These are phyloP conservation scores for Tachuris rubrigastra DNA, from an alignment of 2,113 vertebrate genomes.

Conservation along the genomic window DNA sequence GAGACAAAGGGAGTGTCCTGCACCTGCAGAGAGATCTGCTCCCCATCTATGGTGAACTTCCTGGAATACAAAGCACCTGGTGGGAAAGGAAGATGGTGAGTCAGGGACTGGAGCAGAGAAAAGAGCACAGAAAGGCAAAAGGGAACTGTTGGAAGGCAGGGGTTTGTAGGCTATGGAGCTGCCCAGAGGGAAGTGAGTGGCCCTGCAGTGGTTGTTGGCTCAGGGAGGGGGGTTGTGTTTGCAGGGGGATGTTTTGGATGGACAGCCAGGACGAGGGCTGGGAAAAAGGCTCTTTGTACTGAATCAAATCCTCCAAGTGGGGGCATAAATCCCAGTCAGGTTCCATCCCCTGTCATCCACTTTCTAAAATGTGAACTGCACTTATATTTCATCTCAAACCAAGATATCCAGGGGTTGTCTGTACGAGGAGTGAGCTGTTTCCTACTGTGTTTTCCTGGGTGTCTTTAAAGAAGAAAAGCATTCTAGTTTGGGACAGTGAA, in stretches of 20 bases:
- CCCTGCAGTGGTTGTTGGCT: background rate
- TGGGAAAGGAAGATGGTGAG: background rate
- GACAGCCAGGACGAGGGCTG: background rate
- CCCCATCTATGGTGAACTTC: slow-evolving; percentile 87
- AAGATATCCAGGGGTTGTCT: background rate
- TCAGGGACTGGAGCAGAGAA: background rate
- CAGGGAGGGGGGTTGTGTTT: background rate
- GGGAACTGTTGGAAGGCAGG: background rate
- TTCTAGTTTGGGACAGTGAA: background rate
- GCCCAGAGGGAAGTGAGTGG: background rate
- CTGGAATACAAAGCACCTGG: slow-evolving; percentile 90
- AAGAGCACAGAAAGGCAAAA: background rate
- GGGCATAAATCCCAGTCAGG: background rate
- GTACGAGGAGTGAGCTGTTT: background rate
- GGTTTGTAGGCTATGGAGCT: background rate
- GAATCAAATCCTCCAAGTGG: background rate
- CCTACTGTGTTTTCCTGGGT: background rate
- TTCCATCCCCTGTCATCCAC: background rate
- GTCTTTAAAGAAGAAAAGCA: background rate
- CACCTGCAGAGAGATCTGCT: slow-evolving; percentile 90
- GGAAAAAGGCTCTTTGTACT: background rate
- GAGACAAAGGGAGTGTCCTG: slow-evolving; percentile 91
- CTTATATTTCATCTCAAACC: background rate
- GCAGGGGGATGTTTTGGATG: background rate
- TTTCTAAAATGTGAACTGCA: background rate